Evolutionary conservation across 2,113 vertebrate genomes (phyloP).

Genomic region (Odocoileus virginianus): DNA sequence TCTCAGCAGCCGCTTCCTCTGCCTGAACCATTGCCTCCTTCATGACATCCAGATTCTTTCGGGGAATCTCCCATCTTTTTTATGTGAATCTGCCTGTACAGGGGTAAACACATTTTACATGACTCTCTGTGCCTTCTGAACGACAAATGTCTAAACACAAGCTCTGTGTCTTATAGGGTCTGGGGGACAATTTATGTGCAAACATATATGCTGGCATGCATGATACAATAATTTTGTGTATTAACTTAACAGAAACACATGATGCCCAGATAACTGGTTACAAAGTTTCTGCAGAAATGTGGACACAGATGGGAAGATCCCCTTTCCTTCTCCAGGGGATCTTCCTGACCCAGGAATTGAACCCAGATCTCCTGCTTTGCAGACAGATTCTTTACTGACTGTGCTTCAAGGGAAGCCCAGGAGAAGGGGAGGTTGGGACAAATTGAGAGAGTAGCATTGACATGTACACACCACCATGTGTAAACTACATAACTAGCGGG

Average conservation of each 20-base stretch:
- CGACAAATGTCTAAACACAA: not conserved
- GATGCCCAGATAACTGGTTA: not conserved
- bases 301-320: not conserved
- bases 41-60: no score
- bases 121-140: not conserved
- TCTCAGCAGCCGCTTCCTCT: no score
- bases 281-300: not conserved
- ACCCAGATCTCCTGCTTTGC: not conserved
- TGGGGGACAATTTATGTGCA: not conserved
- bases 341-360: accelerated
- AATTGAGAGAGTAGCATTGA: not conserved
- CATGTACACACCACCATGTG: not conserved
- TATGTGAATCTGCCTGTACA: not conserved
- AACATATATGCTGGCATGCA: not conserved
- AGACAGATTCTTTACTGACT: not conserved
- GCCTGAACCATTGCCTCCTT: no score
- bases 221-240: not conserved
- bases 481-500: not conserved
- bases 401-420: not conserved
- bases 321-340: not conserved
- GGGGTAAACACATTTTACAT: not conserved
- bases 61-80: not conserved
- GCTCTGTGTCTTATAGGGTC: not conserved
- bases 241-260: not conserved
- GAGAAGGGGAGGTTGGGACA: not conserved